phyloP scores from a whole-genome alignment of 2,113 vertebrate genomes.

The Anser cygnoides region DNA sequence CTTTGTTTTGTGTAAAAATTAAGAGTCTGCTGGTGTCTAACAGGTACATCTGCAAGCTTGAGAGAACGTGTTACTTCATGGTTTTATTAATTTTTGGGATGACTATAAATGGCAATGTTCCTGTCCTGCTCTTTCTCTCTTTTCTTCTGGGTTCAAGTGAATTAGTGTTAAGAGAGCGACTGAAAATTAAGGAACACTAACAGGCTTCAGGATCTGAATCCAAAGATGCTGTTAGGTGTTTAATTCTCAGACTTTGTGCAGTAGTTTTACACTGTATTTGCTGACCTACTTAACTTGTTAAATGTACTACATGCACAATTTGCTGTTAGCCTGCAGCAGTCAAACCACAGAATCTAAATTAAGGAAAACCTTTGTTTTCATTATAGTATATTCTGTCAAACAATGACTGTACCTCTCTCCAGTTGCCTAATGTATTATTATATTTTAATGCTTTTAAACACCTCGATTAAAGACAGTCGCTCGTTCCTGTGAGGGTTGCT shows the following conservation, averaged over 20 bases:
- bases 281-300: not conserved
- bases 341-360: not conserved
- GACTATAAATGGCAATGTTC: not conserved
- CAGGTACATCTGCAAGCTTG: not conserved
- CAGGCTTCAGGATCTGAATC: not conserved
- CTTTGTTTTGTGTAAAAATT: not conserved
- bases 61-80: not conserved
- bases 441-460: not conserved
- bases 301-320: not conserved
- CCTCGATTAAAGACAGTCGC: not conserved
- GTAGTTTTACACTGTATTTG: not conserved
- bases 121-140: not conserved
- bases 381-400: not conserved
- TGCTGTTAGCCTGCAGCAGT: not conserved
- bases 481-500: not conserved
- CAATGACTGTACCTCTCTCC: not conserved
- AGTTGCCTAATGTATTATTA: not conserved
- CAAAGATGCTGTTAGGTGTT: not conserved
- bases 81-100: not conserved
- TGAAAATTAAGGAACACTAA: not conserved
- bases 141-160: not conserved
- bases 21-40: not conserved
- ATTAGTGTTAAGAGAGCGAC: not conserved
- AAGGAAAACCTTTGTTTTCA: not conserved
- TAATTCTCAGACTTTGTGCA: not conserved